Percentiles rank a stretch among this genome's conserved stretches.
phyloP scores from a whole-genome alignment of 2,113 vertebrate genomes.

The Misgurnus mizolepis region DNA sequence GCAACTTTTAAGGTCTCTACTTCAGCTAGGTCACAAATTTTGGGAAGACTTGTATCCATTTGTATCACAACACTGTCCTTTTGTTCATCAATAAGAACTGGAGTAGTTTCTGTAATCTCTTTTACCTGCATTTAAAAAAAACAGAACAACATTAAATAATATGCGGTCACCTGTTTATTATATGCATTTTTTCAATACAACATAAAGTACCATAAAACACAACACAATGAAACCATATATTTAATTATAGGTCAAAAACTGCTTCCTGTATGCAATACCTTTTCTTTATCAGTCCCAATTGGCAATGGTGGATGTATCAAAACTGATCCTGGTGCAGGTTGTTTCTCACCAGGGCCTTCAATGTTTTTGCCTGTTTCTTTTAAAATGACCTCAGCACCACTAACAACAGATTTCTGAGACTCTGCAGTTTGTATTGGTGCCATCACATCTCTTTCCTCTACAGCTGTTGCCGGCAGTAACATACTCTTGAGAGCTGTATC shows the following conservation, averaged over 20 bases:
- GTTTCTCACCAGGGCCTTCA: neutral
- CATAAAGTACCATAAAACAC: neutral
- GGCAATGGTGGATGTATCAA: neutral
- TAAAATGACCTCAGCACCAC: constrained; percentile 2
- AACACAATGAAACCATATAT: neutral
- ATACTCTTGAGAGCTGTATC: neutral
- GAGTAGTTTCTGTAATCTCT: neutral
- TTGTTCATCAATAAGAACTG: neutral
- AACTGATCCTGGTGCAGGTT: neutral
- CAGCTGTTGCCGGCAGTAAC: neutral
- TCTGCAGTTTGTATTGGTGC: constrained; percentile 7
- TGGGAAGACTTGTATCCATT: constrained; percentile 26
- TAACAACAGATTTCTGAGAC: neutral
- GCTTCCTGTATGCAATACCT: neutral
- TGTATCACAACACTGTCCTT: constrained; percentile 39
- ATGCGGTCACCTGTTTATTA: too few relatives aligned
- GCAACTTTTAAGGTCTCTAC: constrained; percentile 43
- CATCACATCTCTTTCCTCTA: neutral
- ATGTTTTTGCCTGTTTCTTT: constrained; percentile 19
- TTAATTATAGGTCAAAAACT: neutral
- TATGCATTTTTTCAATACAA: neutral
- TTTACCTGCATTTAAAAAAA: constrained; percentile 21
- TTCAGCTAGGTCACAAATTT: constrained; percentile 1
- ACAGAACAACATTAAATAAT: neutral
- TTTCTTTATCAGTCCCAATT: constrained; percentile 8